Conservation (phyloP, 2,797 vertebrate genomes). For the Cossypha heuglini region DNA sequence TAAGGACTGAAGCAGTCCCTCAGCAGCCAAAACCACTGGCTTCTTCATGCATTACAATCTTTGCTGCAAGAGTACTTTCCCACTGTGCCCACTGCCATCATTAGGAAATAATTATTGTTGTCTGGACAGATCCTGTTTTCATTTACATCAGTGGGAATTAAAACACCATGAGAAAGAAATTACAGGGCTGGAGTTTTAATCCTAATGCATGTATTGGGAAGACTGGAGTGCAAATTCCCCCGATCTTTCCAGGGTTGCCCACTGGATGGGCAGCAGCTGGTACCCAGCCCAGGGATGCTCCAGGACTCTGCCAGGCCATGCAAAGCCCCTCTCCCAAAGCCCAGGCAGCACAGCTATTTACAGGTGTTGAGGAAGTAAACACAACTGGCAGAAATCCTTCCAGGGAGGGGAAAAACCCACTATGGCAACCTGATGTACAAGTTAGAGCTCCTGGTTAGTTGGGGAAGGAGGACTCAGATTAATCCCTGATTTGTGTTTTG, state of each 20-base stretch:
- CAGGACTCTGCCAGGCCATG: neutral
- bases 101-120: neutral
- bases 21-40: neutral
- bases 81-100: neutral
- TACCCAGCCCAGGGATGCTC: neutral
- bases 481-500: neutral
- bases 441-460: fast-evolving
- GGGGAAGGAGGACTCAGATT: neutral
- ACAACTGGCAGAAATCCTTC: neutral
- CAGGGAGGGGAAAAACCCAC: fast-evolving
- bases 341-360: neutral
- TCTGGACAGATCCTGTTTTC: neutral
- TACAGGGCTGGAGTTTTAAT: neutral
- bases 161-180: neutral
- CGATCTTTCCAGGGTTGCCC: neutral
- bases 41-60: neutral
- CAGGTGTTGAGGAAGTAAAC: neutral
- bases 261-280: neutral
- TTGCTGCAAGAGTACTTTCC: neutral
- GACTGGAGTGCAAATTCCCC: neutral
- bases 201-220: neutral
- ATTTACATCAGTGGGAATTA: neutral
- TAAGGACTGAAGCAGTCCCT: neutral
- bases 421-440: neutral
- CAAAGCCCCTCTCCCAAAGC: neutral